Conservation (phyloP, 92 coral and sea anemone species). For the Bergia puertoricense region DNA sequence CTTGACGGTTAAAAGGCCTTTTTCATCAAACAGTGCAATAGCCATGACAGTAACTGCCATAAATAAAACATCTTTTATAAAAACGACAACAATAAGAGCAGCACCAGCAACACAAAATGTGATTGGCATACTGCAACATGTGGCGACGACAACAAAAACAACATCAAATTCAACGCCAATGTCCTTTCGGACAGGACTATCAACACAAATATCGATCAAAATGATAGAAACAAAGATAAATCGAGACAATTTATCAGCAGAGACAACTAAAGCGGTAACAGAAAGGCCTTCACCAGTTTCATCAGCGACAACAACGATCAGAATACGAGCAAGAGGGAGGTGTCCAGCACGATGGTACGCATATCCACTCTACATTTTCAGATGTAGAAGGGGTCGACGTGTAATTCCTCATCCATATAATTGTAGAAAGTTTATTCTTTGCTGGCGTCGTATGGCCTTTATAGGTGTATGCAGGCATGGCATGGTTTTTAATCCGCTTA, state of each 20-base stretch:
- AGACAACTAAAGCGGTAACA: background rate
- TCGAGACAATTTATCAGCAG: background rate
- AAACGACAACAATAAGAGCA: background rate
- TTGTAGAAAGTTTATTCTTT: conserved; percentile 26
- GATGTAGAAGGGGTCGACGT: background rate
- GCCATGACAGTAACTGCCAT: background rate
- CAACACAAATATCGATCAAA: background rate
- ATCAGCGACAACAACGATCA: background rate
- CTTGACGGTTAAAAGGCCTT: background rate
- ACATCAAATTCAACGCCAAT: background rate
- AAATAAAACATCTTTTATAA: background rate
- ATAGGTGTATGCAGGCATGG: conserved; percentile 23
- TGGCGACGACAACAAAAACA: background rate
- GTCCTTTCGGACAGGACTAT: background rate
- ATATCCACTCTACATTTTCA: conserved; percentile 5
- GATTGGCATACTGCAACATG: background rate
- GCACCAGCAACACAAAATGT: background rate
- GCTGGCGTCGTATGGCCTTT: conserved; percentile 37
- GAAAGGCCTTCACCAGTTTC: background rate
- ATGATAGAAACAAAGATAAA: background rate
- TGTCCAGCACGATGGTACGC: conserved; percentile 27
- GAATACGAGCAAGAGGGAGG: background rate
- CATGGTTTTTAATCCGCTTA: conserved; percentile 15
- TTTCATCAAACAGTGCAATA: background rate
- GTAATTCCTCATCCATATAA: conserved; percentile 12